Evolutionary conservation across 2,113 vertebrate species (phyloP), one percentile per base, ranked within the genome.

Genomic region (Drymodes brunneopygia): DNA sequence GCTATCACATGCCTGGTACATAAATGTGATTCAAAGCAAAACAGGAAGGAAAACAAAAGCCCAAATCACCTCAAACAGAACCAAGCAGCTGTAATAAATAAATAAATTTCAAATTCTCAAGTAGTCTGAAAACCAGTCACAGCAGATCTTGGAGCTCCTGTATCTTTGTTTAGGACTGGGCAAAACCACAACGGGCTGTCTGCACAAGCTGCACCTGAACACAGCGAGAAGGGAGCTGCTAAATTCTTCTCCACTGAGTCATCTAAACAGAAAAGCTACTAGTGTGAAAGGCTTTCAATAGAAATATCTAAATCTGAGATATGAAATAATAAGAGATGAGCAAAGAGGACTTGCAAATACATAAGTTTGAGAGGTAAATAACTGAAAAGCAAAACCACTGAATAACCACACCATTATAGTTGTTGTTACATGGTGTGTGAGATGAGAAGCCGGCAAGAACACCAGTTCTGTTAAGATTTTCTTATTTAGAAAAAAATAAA

Each of bases 221-320:
- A n/a, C 4, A 53, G 2, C 0, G 0, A 5, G 10, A 64, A 57
- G n/a, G 20, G 38, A 79, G 65, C 3, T 66, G 15, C 47, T 67
- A 45, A 88, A 61, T 84, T 65, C 15, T 42, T 35, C 8, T 38
- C 35, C 53, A 61, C 18, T 3, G 12, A 85, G 36, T 57, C 27
- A 70, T 28, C 58, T 29, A 57, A 82, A 61, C 22, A 73, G 42
- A 73, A 83, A 54, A 86, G 9, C 9, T 19, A 44, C 28, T 27
- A 42, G 6, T 19, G 25, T 44, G n/a, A 95, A 65, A 25, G 20
- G 9, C 9, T 82, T 95, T 48, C 36, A 77, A 18, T 17, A 5
- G 24, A 77, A 83, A 64, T 36, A 81, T 2, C 62, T 38, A 56
- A 38, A 67, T 57, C 8, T 61, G 38, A 90, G 27, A n/a, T 15